phyloP scores from a whole-genome alignment of 2,113 vertebrate species.

The Chlorocebus sabaeus region DNA sequence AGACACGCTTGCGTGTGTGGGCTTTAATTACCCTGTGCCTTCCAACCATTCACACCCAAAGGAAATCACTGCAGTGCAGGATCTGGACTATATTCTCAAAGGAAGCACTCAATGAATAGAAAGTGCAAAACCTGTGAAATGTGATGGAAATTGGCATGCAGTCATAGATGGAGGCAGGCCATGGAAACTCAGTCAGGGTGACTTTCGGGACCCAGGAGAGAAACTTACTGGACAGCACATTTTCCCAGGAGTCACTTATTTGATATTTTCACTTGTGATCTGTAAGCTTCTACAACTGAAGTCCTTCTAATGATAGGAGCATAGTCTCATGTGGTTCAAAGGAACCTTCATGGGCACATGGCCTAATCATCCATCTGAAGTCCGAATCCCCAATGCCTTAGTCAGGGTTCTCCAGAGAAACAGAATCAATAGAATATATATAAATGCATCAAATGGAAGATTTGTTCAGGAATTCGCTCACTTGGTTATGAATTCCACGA shows the following conservation, averaged over 20 bases:
- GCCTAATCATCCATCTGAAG: not conserved
- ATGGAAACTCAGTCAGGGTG: not conserved
- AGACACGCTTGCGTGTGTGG: not conserved
- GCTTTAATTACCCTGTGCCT: constrained; percentile 58
- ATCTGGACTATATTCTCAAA: constrained; percentile 43
- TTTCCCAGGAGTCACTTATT: not conserved
- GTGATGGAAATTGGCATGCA: not conserved
- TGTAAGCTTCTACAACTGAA: not conserved
- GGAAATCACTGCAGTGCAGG: constrained; percentile 15
- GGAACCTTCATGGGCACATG: not conserved
- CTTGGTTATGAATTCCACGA: not conserved
- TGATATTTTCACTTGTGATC: not conserved
- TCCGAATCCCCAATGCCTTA: not conserved
- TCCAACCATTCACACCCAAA: constrained; percentile 30
- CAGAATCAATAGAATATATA: not conserved
- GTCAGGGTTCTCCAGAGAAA: not conserved
- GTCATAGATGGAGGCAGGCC: not conserved
- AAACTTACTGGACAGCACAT: not conserved
- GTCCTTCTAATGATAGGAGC: not conserved
- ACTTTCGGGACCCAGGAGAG: not conserved
- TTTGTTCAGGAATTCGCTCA: not conserved
- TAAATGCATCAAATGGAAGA: not conserved
- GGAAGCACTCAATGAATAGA: not conserved
- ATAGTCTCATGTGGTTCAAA: not conserved
- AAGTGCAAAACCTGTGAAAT: constrained; percentile 42